Percentiles rank a stretch among this genome's conserved stretches.
Conservation (phyloP, 2,888 invertebrate species). For the Mesorhabditis sp. region DNA sequence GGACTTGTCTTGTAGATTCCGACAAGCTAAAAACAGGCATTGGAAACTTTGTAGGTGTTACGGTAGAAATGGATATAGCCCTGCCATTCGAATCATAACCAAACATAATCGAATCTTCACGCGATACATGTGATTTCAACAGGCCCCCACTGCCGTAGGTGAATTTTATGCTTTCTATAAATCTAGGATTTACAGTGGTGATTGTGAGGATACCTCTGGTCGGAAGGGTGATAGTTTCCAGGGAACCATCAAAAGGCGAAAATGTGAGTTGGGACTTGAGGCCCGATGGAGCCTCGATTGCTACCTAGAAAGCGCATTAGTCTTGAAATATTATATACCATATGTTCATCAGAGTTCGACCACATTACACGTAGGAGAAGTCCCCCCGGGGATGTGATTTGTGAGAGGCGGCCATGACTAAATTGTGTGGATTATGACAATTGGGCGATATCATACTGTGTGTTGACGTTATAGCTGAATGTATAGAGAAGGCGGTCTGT, state of each 20-base stretch:
- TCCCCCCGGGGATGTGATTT: slow-evolving; percentile 88
- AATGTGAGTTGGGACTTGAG: slow-evolving; percentile 18
- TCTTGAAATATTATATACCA: not conserved
- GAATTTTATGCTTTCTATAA: not conserved
- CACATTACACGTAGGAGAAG: slow-evolving; percentile 67
- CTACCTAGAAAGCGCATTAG: slow-evolving; percentile 14
- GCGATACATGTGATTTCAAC: not conserved
- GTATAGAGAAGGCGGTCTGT: slow-evolving; percentile 88
- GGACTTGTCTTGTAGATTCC: not conserved
- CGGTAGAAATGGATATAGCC: not conserved
- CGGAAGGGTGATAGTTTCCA: slow-evolving; percentile 20
- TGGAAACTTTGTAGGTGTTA: not conserved
- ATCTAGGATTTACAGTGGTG: not conserved
- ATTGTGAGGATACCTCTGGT: not conserved
- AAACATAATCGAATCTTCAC: not conserved
- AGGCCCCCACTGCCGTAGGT: not conserved
- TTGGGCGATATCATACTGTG: slow-evolving; percentile 69
- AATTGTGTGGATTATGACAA: not conserved
- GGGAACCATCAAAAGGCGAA: slow-evolving; percentile 23
- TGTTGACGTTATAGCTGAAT: slow-evolving; percentile 92
- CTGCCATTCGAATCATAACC: not conserved
- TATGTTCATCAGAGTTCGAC: slow-evolving; percentile 11
- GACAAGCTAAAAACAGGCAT: not conserved
- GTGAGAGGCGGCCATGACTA: slow-evolving; percentile 75
- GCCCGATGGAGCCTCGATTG: slow-evolving; percentile 25